These are phyloP conservation scores for Pocillopora meandrina DNA, from an alignment of 92 coral and sea anemone genomes.

Conservation along the genomic window DNA sequence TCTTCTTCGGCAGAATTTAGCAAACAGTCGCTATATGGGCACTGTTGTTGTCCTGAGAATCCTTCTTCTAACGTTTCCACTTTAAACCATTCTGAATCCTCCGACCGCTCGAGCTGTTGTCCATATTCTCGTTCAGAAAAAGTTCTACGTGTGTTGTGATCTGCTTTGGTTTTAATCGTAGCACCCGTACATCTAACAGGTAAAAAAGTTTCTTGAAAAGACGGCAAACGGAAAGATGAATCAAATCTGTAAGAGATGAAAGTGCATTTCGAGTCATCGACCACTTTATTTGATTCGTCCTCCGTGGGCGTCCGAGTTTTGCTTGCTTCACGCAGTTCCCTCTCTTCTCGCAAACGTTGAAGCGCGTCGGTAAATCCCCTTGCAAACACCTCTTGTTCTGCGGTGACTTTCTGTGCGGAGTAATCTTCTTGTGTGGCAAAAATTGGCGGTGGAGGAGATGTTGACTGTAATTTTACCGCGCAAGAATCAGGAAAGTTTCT, in stretches of 20 bases:
- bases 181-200: constrained; percentile 33
- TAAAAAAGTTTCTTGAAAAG: constrained; percentile 78
- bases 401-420: constrained; percentile 55
- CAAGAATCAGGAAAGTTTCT: constrained; percentile 53
- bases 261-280: constrained; percentile 69
- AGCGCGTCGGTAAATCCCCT: constrained; percentile 88
- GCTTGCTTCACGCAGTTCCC: constrained; percentile 25
- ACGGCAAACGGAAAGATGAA: constrained; percentile 73
- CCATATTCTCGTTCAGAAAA: constrained; percentile 20
- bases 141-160: constrained; percentile 4
- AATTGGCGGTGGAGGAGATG: constrained; percentile 24
- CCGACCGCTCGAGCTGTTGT: constrained; percentile 27
- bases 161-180: constrained; percentile 32
- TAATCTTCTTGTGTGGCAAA: constrained; percentile 39
- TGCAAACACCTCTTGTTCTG: constrained; percentile 86
- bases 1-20: constrained; percentile 53
- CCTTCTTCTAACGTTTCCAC: constrained; percentile 81
- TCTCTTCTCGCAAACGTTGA: constrained; percentile 71
- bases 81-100: constrained; percentile 53
- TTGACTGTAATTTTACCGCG: constrained; percentile 1
- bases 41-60: constrained; percentile 43
- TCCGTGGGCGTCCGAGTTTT: constrained; percentile 27
- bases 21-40: constrained; percentile 34
- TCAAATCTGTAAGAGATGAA: constrained; percentile 84
- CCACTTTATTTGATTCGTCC: constrained; percentile 23